Percentiles rank a stretch among this genome's conserved stretches.
phyloP scores from a whole-genome alignment of 2,797 vertebrate species.

The Enteromius fasciolatus region DNA sequence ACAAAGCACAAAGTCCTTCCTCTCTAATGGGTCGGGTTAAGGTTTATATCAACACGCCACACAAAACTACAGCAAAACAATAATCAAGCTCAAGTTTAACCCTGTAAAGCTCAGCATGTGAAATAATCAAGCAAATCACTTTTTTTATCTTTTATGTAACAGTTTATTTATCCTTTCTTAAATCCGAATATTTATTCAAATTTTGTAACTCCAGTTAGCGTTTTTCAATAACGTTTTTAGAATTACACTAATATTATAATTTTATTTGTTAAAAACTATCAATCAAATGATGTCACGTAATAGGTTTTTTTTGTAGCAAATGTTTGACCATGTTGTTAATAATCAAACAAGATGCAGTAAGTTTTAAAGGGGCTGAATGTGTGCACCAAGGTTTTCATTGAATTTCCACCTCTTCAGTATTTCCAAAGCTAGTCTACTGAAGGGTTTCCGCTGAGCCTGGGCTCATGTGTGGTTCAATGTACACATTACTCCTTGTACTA shows the following conservation, averaged over 20 bases:
- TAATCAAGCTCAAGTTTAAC: background rate
- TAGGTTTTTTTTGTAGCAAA: background rate
- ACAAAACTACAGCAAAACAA: background rate
- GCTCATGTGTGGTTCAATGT: background rate
- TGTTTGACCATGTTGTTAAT: background rate
- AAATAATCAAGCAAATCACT: background rate
- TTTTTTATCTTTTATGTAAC: background rate
- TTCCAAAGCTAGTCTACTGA: background rate
- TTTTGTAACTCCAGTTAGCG: too few species aligned
- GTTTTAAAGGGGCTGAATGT: background rate
- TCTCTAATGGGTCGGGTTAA: background rate
- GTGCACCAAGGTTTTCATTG: background rate
- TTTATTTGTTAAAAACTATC: background rate
- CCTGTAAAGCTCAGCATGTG: background rate
- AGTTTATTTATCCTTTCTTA: background rate
- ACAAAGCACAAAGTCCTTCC: background rate
- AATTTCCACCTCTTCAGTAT: constrained; percentile 17
- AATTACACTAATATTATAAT: background rate
- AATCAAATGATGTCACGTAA: background rate
- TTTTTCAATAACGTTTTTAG: background rate
- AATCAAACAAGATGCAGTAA: background rate
- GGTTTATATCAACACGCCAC: background rate
- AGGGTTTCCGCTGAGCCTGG: background rate
- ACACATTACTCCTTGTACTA: background rate
- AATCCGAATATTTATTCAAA: background rate